Conservation (phyloP, 2,888 invertebrate genomes). For the Allophyes oxyacanthae region DNA sequence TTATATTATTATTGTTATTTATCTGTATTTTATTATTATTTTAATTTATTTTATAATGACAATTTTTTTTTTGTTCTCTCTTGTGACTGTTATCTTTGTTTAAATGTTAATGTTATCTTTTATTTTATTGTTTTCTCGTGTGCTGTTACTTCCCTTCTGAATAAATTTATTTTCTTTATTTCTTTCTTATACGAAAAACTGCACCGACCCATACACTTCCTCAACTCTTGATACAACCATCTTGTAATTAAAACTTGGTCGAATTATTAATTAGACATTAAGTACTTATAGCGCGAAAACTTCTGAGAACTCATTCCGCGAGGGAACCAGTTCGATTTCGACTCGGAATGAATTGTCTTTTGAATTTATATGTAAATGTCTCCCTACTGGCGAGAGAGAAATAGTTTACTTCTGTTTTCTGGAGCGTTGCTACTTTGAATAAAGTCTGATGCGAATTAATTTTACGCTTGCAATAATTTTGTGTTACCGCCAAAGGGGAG, state of each 20-base stretch:
- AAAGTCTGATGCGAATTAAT: constrained; percentile 46
- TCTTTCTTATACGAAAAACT: not conserved
- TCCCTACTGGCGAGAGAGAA: constrained; percentile 52
- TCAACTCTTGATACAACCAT: constrained; percentile 36
- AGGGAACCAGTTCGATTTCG: constrained; percentile 70
- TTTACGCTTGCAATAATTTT: constrained; percentile 48
- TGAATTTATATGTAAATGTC: constrained; percentile 77
- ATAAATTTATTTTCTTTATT: too few relatives aligned
- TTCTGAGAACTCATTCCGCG: constrained; percentile 65
- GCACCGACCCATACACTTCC: constrained; percentile 24
- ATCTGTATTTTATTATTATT: too few relatives aligned
- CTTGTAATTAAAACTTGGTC: constrained; percentile 61
- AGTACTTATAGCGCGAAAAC: constrained; percentile 57
- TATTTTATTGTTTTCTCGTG: too few relatives aligned
- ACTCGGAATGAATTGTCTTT: constrained; percentile 65
- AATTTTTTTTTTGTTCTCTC: too few relatives aligned
- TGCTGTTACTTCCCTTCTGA: too few relatives aligned
- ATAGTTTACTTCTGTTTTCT: constrained; percentile 69
- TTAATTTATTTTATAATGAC: too few relatives aligned
- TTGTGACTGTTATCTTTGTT: too few relatives aligned
- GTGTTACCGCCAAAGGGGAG: constrained; percentile 23
- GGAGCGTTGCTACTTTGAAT: constrained; percentile 48
- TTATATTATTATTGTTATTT: too few relatives aligned
- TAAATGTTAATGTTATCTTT: too few relatives aligned
- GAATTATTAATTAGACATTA: constrained; percentile 69